Evolutionary conservation across 2,888 invertebrate genomes (phyloP).

Genomic region (Stictocephala bisonia): DNA sequence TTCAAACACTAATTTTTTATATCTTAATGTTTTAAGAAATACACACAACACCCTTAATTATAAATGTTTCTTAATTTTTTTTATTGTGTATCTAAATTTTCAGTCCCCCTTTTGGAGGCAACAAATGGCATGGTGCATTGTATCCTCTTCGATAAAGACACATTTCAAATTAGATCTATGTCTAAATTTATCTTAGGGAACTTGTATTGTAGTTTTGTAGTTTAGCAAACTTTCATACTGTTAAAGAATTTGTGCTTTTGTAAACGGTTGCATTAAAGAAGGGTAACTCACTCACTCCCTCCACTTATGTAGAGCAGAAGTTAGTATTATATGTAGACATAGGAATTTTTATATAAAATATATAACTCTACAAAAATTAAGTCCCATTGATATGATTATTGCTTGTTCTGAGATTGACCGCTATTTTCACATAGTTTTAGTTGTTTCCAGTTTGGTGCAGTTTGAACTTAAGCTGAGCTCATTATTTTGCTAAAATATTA

Average conservation of each 20-base stretch:
- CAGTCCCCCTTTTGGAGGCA: slow-evolving; percentile 13
- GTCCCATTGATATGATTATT: slow-evolving; percentile 19
- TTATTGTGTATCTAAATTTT: slow-evolving; percentile 23
- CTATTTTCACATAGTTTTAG: no score
- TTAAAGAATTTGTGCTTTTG: slow-evolving; percentile 41
- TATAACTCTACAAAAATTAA: slow-evolving; percentile 20
- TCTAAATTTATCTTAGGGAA: slow-evolving; percentile 46
- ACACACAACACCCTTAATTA: slow-evolving; percentile 16
- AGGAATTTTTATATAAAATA: slow-evolving; percentile 39
- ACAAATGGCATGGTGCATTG: slow-evolving; percentile 46
- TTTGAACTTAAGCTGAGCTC: no score
- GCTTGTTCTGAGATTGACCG: slow-evolving; percentile 3
- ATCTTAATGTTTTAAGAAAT: slow-evolving; percentile 15
- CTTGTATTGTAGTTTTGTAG: slow-evolving; percentile 45
- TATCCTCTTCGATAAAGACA: slow-evolving; percentile 44
- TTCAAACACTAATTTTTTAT: slow-evolving; percentile 6
- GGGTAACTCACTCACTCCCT: slow-evolving; percentile 36
- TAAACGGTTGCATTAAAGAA: slow-evolving; percentile 38
- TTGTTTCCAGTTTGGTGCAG: no score
- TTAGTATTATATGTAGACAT: slow-evolving; percentile 20
- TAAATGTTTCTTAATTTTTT: slow-evolving; percentile 20
- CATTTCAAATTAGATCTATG: slow-evolving; percentile 40
- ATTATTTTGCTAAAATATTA: no score
- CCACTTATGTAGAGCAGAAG: slow-evolving; percentile 43
- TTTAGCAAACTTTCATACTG: slow-evolving; percentile 39